Conservation (phyloP, 2,797 vertebrate species). For the Hipposideros larvatus region DNA sequence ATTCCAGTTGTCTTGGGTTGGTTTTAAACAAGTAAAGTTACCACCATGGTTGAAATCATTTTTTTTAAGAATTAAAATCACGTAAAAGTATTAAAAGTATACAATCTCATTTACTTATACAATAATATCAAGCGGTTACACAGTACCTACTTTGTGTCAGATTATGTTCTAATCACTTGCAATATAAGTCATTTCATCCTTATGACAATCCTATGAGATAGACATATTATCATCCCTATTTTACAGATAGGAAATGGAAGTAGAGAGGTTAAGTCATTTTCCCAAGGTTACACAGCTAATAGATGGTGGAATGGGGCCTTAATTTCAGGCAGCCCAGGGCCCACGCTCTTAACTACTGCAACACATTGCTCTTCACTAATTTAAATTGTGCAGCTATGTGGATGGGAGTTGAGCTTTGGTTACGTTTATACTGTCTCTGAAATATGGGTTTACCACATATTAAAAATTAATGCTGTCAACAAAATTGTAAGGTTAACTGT, state of each 20-base stretch:
- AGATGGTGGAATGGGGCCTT: background rate
- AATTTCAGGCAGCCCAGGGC: background rate
- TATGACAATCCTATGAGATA: background rate
- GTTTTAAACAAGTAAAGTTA: slow-evolving; percentile 46
- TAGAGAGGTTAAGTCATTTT: background rate
- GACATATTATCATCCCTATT: background rate
- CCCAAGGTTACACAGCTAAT: background rate
- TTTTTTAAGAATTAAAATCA: background rate
- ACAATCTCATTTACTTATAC: background rate
- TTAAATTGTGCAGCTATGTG: background rate
- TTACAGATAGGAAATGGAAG: slow-evolving; percentile 32
- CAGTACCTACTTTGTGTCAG: background rate
- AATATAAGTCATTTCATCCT: slow-evolving; percentile 34
- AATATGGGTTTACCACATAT: background rate
- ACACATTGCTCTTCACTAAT: background rate
- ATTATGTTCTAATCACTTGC: background rate
- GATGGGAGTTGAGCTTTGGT: background rate
- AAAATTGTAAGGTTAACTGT: background rate
- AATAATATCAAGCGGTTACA: background rate
- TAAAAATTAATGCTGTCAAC: background rate
- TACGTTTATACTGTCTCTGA: too few relatives aligned
- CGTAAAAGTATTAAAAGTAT: background rate
- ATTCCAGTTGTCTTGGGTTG: slow-evolving; percentile 37
- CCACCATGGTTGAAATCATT: background rate
- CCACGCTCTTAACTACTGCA: background rate